These are phyloP conservation scores for Tetragonisca angustula DNA, from an alignment of 2,888 invertebrate genomes.

Conservation along the genomic window DNA sequence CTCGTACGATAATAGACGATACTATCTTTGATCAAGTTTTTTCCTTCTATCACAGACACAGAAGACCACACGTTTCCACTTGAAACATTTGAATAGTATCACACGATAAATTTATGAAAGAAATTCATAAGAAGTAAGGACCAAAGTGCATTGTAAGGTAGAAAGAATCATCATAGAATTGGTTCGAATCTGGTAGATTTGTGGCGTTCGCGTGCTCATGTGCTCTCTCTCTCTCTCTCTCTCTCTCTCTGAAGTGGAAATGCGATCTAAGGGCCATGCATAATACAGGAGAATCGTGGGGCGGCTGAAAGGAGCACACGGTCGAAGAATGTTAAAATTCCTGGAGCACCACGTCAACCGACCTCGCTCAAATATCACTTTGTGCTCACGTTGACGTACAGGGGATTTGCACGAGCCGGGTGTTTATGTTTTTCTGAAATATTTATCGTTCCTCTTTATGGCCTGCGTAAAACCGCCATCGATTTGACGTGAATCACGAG, in stretches of 20 bases:
- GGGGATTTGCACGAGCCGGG: constrained; percentile 57
- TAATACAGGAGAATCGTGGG: constrained; percentile 67
- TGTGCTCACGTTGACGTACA: constrained; percentile 35
- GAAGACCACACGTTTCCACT: not conserved
- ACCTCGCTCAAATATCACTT: constrained; percentile 70
- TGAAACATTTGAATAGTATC: not conserved
- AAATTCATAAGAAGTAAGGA: not conserved
- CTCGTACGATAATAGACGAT: too few species aligned
- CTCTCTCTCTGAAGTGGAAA: constrained; percentile 55
- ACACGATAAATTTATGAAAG: not conserved
- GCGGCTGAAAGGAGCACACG: constrained; percentile 49
- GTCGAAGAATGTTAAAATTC: constrained; percentile 66
- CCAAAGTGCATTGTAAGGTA: not conserved
- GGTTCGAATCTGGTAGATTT: constrained; percentile 9
- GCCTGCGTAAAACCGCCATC: constrained; percentile 24
- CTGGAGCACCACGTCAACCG: constrained; percentile 42
- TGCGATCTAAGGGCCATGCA: constrained; percentile 64
- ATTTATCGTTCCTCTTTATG: constrained; percentile 60
- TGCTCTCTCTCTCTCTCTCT: constrained; percentile 15
- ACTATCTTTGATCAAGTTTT: too few species aligned
- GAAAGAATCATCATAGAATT: constrained; percentile 33
- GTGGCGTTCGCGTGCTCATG: constrained; percentile 26
- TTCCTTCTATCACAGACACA: too few species aligned
- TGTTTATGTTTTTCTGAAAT: constrained; percentile 70
- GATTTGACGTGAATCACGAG: constrained; percentile 50